A percentile compares a stretch with the other conserved stretches of the same genome.
These are phyloP conservation scores for Pteria penguin DNA, from an alignment of 2,888 invertebrate genomes.

Conservation along the genomic window DNA sequence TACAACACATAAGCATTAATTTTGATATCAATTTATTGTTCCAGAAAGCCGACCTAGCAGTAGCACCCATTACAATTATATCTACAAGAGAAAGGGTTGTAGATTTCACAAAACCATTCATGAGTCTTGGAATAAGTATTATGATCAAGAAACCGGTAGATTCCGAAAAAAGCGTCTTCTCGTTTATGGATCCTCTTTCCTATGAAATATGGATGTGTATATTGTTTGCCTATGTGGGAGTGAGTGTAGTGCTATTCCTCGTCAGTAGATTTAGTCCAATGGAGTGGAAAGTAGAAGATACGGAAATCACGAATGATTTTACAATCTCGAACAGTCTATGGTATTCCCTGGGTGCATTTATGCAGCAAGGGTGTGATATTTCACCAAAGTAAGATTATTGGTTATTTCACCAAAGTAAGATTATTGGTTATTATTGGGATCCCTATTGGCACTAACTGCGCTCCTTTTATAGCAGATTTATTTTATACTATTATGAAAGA, in stretches of 20 bases:
- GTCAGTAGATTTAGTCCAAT: slow-evolving; percentile 98
- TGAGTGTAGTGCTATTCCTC: slow-evolving; percentile 98
- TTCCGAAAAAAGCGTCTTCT: slow-evolving; percentile 96
- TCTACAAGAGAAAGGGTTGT: slow-evolving; percentile 95
- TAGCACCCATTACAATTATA: slow-evolving; percentile 96
- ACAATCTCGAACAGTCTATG: slow-evolving; percentile 97
- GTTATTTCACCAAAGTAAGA: slow-evolving; percentile 95
- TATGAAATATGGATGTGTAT: slow-evolving; percentile 97
- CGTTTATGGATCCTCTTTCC: slow-evolving; percentile 97
- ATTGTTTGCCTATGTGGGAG: slow-evolving; percentile 94
- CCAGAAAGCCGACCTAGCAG: slow-evolving; percentile 93
- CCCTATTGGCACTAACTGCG: no score
- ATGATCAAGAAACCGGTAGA: slow-evolving; percentile 95
- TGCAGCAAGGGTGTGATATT: slow-evolving; percentile 99
- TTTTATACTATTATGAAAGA: no score
- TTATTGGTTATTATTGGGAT: slow-evolving; percentile 85
- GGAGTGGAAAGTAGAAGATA: slow-evolving; percentile 87
- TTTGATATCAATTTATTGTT: slow-evolving; percentile 18
- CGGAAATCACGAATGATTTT: slow-evolving; percentile 83
- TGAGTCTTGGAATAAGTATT: slow-evolving; percentile 96
- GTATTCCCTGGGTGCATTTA: slow-evolving; percentile 98
- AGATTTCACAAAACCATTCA: slow-evolving; percentile 98
- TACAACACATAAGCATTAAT: no score
- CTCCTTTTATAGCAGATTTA: no score
- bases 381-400: slow-evolving; percentile 90